Evolutionary conservation across 2,888 invertebrate species (phyloP), one percentile per base, ranked within the genome.

Genomic region (Pristionchus arcanus): DNA sequence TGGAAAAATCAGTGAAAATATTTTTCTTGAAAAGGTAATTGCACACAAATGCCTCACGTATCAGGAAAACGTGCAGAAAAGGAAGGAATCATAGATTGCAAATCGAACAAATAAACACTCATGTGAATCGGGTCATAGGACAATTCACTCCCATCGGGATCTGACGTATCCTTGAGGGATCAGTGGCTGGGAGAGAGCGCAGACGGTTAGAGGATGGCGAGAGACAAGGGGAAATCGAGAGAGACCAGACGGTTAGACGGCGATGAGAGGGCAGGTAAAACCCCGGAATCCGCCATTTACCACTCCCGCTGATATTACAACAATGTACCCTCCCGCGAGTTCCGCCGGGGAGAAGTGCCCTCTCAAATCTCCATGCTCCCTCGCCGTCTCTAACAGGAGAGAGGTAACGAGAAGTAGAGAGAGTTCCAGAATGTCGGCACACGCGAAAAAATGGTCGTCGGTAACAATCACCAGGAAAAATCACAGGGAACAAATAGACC

Each of bases 221-320:
- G 81, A 81, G 81, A 77, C n/a, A n/a, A n/a, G n/a, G n/a, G n/a
- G n/a, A n/a, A n/a, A n/a, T n/a, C n/a, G n/a, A n/a, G n/a, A n/a
- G n/a, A n/a, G n/a, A n/a, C 15, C 71, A 81, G 81, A 81, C 77
- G 16, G 81, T 2, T 28, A 49, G 81, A 81, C 11, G 15, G 49
- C 11, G 81, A 81, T 28, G 49, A 53, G 81, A 81, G 81, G 53
- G 53, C n/a, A 28, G 9, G 49, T 28, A 53, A 42, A n/a, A 49
- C 16, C 9, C 28, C n/a, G 1, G 19, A 16, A 9, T 74, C 34
- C 74, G 49, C 81, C 81, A 81, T 49, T 81, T 81, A 42, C 49
- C 77, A 49, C 59, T 49, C 42, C 11, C 59, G 5, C 74, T 37
- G 49, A 81, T 81, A 81, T 81, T 81, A 81, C 81, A 81, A 81